Evolutionary conservation across 2,888 invertebrate genomes (phyloP).

Genomic region (Brachypalpus laphriformis): DNA sequence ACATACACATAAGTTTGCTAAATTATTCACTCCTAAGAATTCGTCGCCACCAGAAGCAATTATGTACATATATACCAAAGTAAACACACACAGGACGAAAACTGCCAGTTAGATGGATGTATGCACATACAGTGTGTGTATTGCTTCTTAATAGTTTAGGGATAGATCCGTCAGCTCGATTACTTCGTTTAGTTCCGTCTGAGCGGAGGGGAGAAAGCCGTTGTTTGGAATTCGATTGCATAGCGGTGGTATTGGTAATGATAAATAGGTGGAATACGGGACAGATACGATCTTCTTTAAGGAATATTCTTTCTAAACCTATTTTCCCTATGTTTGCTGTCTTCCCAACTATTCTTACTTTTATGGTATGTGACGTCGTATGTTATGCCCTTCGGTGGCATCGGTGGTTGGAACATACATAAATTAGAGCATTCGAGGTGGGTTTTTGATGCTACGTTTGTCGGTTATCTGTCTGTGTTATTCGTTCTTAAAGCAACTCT

Average conservation of each 20-base stretch:
- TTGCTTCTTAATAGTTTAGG: conserved; percentile 19
- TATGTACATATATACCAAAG: conserved; percentile 45
- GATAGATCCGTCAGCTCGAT: conserved; percentile 46
- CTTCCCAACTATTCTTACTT: not conserved
- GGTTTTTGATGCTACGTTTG: not conserved
- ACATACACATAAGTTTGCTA: conserved; percentile 49
- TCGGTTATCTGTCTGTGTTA: not conserved
- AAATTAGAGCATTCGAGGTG: conserved; percentile 25
- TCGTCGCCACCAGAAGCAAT: conserved; percentile 53
- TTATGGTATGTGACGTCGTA: conserved; percentile 2
- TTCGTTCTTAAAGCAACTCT: not conserved
- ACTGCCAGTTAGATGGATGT: conserved; percentile 15
- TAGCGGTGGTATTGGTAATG: conserved; percentile 10
- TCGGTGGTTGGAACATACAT: conserved; percentile 5
- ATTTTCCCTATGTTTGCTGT: not conserved
- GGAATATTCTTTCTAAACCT: not conserved
- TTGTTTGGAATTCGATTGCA: conserved; percentile 36
- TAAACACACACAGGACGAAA: conserved; percentile 27
- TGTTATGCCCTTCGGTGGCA: conserved; percentile 5
- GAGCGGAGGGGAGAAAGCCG: conserved; percentile 9
- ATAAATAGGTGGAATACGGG: conserved; percentile 26
- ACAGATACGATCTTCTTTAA: not conserved
- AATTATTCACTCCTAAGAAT: conserved; percentile 42
- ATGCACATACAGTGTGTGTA: not conserved
- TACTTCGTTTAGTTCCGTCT: conserved; percentile 34